These are phyloP conservation scores for Boloria euphrosyne DNA, from an alignment of 2,888 invertebrate genomes.

Conservation along the genomic window DNA sequence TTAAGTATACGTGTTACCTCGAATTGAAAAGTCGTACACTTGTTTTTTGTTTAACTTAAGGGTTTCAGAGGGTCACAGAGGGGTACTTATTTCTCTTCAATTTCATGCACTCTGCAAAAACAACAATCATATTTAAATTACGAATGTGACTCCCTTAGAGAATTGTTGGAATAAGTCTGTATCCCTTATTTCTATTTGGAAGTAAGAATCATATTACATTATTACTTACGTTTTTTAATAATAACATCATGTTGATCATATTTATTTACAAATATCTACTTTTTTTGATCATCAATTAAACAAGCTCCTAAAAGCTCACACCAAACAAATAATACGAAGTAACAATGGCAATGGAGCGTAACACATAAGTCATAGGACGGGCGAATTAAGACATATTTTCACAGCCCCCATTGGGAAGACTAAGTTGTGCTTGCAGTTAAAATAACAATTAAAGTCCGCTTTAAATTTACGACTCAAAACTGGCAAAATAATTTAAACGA, in stretches of 20 bases:
- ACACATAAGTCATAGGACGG: slow-evolving; percentile 75
- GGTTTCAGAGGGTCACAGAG: slow-evolving; percentile 59
- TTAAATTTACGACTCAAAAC: slow-evolving; percentile 80
- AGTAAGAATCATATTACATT: no score
- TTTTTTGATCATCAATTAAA: neutral
- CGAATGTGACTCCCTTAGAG: slow-evolving; percentile 59
- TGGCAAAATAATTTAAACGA: slow-evolving; percentile 78
- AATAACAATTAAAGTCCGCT: slow-evolving; percentile 82
- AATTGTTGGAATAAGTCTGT: slow-evolving; percentile 17
- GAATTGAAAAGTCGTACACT: slow-evolving; percentile 48
- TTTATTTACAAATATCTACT: no score
- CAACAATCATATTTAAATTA: slow-evolving; percentile 80
- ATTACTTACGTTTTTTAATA: no score
- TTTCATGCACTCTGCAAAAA: slow-evolving; percentile 78
- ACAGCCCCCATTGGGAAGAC: slow-evolving; percentile 62
- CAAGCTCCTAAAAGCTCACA: slow-evolving; percentile 4
- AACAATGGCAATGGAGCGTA: slow-evolving; percentile 50
- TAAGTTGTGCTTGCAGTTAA: slow-evolving; percentile 80
- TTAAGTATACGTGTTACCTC: slow-evolving; percentile 46
- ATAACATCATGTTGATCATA: no score
- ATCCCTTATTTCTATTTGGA: neutral
- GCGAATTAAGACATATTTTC: slow-evolving; percentile 81
- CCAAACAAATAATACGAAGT: slow-evolving; percentile 23
- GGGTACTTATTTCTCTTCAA: slow-evolving; percentile 79
- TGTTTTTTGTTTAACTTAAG: slow-evolving; percentile 55